A percentile compares a stretch with the other conserved stretches of the same genome.
Evolutionary conservation across 2,113 vertebrate genomes (phyloP).

Genomic region (Glareola pratincola): DNA sequence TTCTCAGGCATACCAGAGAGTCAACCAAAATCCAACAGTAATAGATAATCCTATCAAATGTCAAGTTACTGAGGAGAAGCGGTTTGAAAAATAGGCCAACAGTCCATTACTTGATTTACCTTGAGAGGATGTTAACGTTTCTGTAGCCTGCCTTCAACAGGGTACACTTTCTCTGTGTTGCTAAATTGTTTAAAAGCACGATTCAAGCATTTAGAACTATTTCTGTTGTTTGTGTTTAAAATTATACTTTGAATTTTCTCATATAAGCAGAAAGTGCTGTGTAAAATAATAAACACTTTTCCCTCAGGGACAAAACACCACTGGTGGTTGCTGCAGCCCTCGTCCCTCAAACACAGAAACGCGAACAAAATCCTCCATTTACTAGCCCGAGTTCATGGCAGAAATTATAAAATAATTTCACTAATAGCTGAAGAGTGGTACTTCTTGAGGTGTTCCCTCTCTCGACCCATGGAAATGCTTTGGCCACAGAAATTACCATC

Average conservation of each 20-base stretch:
- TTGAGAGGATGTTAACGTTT: conserved; percentile 45
- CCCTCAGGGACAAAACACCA: not conserved
- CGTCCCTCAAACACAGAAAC: not conserved
- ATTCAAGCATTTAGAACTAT: conserved; percentile 9
- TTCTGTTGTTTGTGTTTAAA: conserved; percentile 47
- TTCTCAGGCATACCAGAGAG: conserved; percentile 70
- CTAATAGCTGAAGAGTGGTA: not conserved
- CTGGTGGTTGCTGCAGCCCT: not conserved
- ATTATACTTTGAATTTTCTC: conserved; percentile 53
- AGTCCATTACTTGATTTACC: conserved; percentile 64
- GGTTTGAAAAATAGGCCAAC: conserved; percentile 71
- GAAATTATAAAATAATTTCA: not conserved
- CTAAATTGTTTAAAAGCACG: conserved; percentile 40
- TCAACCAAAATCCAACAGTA: conserved; percentile 72
- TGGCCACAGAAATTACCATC: not conserved
- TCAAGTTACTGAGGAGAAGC: conserved; percentile 71
- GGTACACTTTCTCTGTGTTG: not conserved
- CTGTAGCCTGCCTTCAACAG: conserved; percentile 29
- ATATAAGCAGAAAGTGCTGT: not conserved
- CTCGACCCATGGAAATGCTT: not conserved
- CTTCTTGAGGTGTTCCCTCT: not conserved
- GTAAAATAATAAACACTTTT: conserved; percentile 43
- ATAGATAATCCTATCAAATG: conserved; percentile 76
- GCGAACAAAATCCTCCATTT: not conserved
- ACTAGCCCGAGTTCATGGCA: not conserved